Conservation (phyloP, 1,140 invertebrate species). For the Drosophila biarmipes region DNA sequence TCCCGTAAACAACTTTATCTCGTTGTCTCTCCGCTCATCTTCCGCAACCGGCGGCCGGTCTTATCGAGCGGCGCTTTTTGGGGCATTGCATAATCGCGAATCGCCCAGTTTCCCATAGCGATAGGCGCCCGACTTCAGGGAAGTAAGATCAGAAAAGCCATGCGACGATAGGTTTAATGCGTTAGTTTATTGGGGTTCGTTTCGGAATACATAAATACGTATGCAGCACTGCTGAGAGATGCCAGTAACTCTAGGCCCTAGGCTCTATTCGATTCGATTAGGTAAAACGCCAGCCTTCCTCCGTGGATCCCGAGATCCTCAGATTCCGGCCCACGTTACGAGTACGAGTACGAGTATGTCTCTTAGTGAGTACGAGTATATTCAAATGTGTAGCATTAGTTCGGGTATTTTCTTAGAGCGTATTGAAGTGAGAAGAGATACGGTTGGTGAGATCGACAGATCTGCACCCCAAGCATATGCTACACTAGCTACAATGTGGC, state of each 20-base stretch:
- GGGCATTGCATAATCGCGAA: slow-evolving; percentile 58
- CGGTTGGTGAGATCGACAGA: slow-evolving; percentile 37
- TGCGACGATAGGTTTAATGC: slow-evolving; percentile 36
- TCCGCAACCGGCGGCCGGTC: slow-evolving; percentile 58
- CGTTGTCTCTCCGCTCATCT: slow-evolving; percentile 53
- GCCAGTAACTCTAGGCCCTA: slow-evolving; percentile 51
- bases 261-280: slow-evolving; percentile 40
- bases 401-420: slow-evolving; percentile 42
- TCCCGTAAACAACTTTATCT: slow-evolving; percentile 81
- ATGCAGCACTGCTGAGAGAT: slow-evolving; percentile 45
- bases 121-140: slow-evolving; percentile 27
- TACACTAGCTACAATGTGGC: slow-evolving; percentile 43
- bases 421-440: slow-evolving; percentile 43
- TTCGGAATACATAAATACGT: slow-evolving; percentile 61
- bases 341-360: slow-evolving; percentile 16
- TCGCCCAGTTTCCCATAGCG: slow-evolving; percentile 56
- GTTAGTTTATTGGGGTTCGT: slow-evolving; percentile 57
- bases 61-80: slow-evolving; percentile 51
- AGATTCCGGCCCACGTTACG: slow-evolving; percentile 9
- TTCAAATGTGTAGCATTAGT: slow-evolving; percentile 27
- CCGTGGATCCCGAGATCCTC: background rate
- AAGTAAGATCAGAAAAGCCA: slow-evolving; percentile 18
- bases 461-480: slow-evolving; percentile 46
- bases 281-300: slow-evolving; percentile 36
- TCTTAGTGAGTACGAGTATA: slow-evolving; percentile 53